These are phyloP conservation scores for Drosophila putrida DNA, from an alignment of 2,888 invertebrate species.

Conservation along the genomic window DNA sequence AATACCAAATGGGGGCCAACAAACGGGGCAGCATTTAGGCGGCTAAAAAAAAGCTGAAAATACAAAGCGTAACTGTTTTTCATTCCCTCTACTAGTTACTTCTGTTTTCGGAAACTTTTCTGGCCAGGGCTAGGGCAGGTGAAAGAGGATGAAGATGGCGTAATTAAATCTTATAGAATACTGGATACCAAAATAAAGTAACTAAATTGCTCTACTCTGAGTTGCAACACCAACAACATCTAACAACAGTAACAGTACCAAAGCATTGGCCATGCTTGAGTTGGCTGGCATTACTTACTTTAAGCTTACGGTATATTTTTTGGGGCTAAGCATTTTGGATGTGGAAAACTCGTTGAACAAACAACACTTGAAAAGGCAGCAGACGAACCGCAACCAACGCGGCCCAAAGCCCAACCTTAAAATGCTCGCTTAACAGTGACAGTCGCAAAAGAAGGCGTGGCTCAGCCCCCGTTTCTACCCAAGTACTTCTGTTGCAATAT, in stretches of 20 bases:
- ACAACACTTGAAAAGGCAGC: constrained; percentile 58
- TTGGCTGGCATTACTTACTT: constrained; percentile 55
- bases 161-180: constrained; percentile 76
- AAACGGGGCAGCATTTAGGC: constrained; percentile 69
- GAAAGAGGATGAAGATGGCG: constrained; percentile 39
- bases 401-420: constrained; percentile 66
- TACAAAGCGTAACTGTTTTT: constrained; percentile 75
- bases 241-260: constrained; percentile 16
- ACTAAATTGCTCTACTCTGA: constrained; percentile 50
- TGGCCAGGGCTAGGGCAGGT: constrained; percentile 29
- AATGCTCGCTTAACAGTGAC: constrained; percentile 52
- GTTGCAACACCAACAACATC: constrained; percentile 43
- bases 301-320: constrained; percentile 52
- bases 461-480: constrained; percentile 27
- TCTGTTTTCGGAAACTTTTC: constrained; percentile 24
- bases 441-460: constrained; percentile 62
- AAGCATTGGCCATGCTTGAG: constrained; percentile 65
- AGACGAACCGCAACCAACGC: constrained; percentile 62
- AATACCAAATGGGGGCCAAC: constrained; percentile 72
- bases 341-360: constrained; percentile 57
- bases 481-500: constrained; percentile 49
- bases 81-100: constrained; percentile 10
- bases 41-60: constrained; percentile 48
- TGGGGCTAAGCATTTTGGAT: constrained; percentile 52
- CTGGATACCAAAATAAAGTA: constrained; percentile 41